Base-by-base conservation (phyloP, 1,140 invertebrate genomes). In the Centruroides vittatus region DNA sequence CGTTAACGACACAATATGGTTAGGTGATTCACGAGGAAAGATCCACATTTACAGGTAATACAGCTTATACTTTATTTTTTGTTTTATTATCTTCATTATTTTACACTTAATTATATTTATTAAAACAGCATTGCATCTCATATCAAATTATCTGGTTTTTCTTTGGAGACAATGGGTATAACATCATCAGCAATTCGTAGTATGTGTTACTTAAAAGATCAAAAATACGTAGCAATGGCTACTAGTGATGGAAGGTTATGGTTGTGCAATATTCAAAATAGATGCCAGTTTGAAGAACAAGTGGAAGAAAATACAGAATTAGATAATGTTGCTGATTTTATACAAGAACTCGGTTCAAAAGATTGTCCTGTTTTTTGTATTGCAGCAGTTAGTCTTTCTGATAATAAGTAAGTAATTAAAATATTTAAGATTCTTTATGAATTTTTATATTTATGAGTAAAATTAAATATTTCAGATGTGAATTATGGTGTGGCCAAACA, bases 1-100 rank as follows among this genome's bases (percentile, higher is more conserved):
- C 3, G 80, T 90, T 34, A 79, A 83, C 62, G 77, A 79, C 61
- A 77, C 78, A 47, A 81, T 94, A 55, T 95, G 91, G 91, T 80
- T 93, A 59, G 90, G 89, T 0, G 90, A 94, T 73, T 84, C 83
- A 59, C 75, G 79, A 0, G 88, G 88, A 12, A 81, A 84, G 59
- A 81, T 94, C 55, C 85, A 89, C 67, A 85, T 88, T 1, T 92
- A 88, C 66, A 63, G 56, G 61, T 67, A 66, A 8, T 23, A 23
- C 23, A 23, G 23, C 23, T 23, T 23, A 23, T 23, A 2, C 23
- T 23, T 23, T 23, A 23, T 23, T 10, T 36, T 13, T 47, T 55
- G n/a, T 64, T 13, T 62, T 47, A 3, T 62, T 6, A 23, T 6
- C 8, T 41, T 41, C 5, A 35, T 49, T 52, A 6, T 52, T 46